Conservation (phyloP, 2,113 vertebrate species). For the Calidris pygmaea region DNA sequence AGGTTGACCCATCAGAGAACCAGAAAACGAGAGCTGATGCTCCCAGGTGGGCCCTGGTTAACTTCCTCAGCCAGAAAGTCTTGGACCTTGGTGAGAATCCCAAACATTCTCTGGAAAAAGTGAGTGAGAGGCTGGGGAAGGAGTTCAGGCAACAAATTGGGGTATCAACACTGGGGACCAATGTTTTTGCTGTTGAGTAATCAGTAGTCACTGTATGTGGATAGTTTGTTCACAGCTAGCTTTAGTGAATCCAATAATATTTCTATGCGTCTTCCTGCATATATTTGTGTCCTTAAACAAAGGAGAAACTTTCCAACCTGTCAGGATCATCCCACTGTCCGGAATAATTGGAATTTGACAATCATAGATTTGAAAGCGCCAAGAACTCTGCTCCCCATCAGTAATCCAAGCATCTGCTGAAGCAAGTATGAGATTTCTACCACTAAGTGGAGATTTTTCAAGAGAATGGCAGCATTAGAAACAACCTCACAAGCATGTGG, state of each 20-base stretch:
- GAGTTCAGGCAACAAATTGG: background rate
- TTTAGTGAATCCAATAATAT: background rate
- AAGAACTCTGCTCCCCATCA: background rate
- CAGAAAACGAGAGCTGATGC: background rate
- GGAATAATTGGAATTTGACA: background rate
- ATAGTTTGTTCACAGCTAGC: background rate
- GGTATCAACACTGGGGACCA: background rate
- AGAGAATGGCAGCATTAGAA: background rate
- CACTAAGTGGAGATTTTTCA: background rate
- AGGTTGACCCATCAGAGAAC: background rate
- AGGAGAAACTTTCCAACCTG: background rate
- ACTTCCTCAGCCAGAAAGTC: background rate
- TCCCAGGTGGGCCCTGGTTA: background rate
- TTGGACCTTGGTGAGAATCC: background rate
- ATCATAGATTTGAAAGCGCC: background rate
- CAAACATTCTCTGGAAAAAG: background rate
- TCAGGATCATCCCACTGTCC: background rate
- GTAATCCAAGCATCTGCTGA: background rate
- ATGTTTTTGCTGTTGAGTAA: background rate
- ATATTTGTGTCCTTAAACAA: background rate
- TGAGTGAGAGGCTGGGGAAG: background rate
- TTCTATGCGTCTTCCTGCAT: background rate
- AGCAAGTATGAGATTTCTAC: background rate
- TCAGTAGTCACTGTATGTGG: background rate
- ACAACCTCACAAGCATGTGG: background rate